phyloP scores from a whole-genome alignment of 1,140 invertebrate genomes.

The Drosophila jambulina region DNA sequence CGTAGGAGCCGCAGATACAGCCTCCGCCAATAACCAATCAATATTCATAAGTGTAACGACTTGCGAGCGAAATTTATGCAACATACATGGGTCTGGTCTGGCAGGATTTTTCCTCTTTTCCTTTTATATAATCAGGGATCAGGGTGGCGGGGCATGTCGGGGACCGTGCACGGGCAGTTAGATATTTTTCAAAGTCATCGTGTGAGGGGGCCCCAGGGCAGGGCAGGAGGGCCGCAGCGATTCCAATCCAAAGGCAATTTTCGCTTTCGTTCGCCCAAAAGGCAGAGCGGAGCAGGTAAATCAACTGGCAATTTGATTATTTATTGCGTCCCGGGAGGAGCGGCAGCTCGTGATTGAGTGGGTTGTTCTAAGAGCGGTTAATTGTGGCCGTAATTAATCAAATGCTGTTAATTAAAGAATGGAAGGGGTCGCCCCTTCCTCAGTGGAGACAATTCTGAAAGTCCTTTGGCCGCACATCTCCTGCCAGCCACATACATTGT shows the following conservation, averaged over 20 bases:
- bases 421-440: not conserved
- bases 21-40: constrained; percentile 74
- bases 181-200: constrained; percentile 79
- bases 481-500: constrained; percentile 6
- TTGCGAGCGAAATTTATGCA: constrained; percentile 62
- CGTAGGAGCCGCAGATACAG: constrained; percentile 8
- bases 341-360: constrained; percentile 63
- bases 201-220: constrained; percentile 55
- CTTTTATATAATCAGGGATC: constrained; percentile 5
- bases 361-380: constrained; percentile 59
- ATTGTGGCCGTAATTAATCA: constrained; percentile 71
- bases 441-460: constrained; percentile 17
- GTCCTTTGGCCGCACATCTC: not conserved
- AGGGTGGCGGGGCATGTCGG: not conserved
- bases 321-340: constrained; percentile 46
- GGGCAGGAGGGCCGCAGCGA: constrained; percentile 13
- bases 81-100: constrained; percentile 33
- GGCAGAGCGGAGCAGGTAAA: constrained; percentile 47
- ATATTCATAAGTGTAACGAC: constrained; percentile 79
- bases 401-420: constrained; percentile 74
- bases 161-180: constrained; percentile 48
- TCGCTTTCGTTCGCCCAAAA: constrained; percentile 75
- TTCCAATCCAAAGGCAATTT: constrained; percentile 71
- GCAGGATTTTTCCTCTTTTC: constrained; percentile 13
- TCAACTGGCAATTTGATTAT: constrained; percentile 79